phyloP scores from a whole-genome alignment of 1,140 invertebrate species.

The Brachionus paranguensis region DNA sequence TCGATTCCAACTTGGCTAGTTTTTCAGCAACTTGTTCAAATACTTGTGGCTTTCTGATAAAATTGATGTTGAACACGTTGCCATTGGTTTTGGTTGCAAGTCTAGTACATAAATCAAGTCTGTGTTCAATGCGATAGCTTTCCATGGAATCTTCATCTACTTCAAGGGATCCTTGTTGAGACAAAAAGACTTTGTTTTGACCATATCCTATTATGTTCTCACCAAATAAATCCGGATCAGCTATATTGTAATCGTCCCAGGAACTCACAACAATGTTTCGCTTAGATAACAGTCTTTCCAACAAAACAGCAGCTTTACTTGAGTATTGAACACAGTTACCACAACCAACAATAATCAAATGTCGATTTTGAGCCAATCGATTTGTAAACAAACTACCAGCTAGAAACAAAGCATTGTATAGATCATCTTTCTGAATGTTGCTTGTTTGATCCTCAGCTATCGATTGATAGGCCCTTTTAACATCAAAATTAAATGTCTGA shows the following conservation, averaged over 20 bases:
- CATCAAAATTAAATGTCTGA: slow-evolving; percentile 31
- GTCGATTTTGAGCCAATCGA: slow-evolving; percentile 5
- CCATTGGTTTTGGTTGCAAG: slow-evolving; percentile 9
- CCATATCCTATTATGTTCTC: not conserved
- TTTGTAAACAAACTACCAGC: slow-evolving; percentile 21
- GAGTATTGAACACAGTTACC: slow-evolving; percentile 19
- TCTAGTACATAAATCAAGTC: not conserved
- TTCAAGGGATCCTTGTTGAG: not conserved
- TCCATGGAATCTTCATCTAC: not conserved
- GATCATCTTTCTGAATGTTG: not conserved
- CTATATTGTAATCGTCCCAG: slow-evolving; percentile 33
- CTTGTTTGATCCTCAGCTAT: not conserved
- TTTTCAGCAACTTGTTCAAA: not conserved
- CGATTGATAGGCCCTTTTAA: not conserved
- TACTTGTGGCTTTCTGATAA: not conserved
- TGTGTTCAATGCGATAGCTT: not conserved
- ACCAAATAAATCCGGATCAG: not conserved
- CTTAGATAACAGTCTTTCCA: not conserved
- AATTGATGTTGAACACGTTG: slow-evolving; percentile 31
- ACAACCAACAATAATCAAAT: slow-evolving; percentile 29
- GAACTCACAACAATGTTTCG: slow-evolving; percentile 32
- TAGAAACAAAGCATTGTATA: not conserved
- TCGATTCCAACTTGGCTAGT: not conserved
- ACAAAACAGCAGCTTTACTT: not conserved
- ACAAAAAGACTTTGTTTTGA: slow-evolving; percentile 14